phyloP scores from a whole-genome alignment of 2,113 vertebrate species.

The Pyxicephalus adspersus region DNA sequence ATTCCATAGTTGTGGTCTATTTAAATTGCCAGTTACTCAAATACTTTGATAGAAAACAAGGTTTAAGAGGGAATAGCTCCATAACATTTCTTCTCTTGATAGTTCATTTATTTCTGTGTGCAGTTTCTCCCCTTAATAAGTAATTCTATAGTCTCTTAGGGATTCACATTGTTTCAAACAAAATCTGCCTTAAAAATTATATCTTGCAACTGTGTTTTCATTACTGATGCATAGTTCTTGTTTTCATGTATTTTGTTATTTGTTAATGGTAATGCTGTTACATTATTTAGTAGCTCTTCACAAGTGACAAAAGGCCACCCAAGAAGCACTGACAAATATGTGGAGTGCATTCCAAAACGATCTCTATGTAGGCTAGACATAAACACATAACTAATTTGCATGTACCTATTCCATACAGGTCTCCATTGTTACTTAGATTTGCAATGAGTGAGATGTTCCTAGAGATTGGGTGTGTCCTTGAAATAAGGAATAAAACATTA shows the following conservation, averaged over 20 bases:
- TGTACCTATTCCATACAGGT: background rate
- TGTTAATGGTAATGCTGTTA: constrained; percentile 19
- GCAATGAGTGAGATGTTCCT: constrained; percentile 4
- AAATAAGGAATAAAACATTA: background rate
- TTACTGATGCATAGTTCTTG: constrained; percentile 22
- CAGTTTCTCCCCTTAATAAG: constrained; percentile 4
- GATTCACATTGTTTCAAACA: background rate
- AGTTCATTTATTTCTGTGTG: constrained; percentile 5
- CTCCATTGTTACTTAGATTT: constrained; percentile 14
- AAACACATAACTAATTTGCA: constrained; percentile 8
- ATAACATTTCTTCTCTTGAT: constrained; percentile 4
- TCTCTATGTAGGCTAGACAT: background rate
- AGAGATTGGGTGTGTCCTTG: constrained; percentile 15
- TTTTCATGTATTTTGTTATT: constrained; percentile 1
- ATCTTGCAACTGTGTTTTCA: background rate
- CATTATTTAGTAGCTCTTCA: background rate
- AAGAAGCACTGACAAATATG: constrained; percentile 5
- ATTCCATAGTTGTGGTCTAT: background rate
- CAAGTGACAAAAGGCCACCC: constrained; percentile 24
- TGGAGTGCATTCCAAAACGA: background rate
- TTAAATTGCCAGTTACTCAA: background rate
- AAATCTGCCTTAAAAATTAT: constrained; percentile 3
- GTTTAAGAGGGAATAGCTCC: background rate
- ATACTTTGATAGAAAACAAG: background rate
- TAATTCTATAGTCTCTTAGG: background rate